Evolutionary conservation across 2,888 invertebrate genomes (phyloP).

Genomic region (Rotaria sp.): DNA sequence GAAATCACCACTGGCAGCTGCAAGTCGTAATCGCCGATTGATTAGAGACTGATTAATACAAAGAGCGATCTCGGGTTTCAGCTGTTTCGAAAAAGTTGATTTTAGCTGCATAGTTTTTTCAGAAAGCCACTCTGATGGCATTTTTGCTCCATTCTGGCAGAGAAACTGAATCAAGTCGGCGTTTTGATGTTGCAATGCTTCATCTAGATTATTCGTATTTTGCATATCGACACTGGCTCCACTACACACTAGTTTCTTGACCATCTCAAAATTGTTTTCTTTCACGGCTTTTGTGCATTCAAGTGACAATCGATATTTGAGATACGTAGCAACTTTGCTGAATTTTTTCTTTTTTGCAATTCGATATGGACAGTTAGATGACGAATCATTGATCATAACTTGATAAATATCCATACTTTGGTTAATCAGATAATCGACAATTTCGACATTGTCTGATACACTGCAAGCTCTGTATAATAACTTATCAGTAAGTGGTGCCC

Average conservation of each 20-base stretch:
- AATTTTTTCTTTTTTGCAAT: not conserved
- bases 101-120: not conserved
- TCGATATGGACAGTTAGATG: not conserved
- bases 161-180: not conserved
- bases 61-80: not conserved
- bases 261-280: not conserved
- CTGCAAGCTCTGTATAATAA: not conserved
- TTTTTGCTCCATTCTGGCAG: not conserved
- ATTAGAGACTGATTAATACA: not conserved
- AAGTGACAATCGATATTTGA: not conserved
- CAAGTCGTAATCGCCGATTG: not conserved
- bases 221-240: not conserved
- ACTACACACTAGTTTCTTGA: not conserved
- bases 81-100: not conserved
- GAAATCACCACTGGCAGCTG: not conserved
- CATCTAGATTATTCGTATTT: not conserved
- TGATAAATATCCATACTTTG: not conserved
- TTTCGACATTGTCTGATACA: not conserved
- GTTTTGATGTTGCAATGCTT: not conserved
- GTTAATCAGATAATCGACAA: not conserved
- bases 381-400: not conserved
- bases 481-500: not conserved
- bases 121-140: not conserved
- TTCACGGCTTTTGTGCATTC: not conserved
- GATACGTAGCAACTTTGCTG: not conserved